Evolutionary conservation across 2,113 vertebrate genomes (phyloP), one percentile per base, ranked within the genome.

Genomic region (Ammodytes marinus): DNA sequence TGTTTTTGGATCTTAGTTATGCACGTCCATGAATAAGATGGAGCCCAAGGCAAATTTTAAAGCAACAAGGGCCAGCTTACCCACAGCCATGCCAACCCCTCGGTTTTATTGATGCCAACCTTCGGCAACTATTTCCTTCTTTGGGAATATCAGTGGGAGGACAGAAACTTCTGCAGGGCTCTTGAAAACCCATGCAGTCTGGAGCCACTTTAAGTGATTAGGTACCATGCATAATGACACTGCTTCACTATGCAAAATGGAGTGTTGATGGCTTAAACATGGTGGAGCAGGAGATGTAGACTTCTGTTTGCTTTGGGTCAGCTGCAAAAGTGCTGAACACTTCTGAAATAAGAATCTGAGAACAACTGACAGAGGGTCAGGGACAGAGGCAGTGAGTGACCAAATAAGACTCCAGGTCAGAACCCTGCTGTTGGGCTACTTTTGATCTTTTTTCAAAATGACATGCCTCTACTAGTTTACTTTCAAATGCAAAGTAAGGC

Each of bases 61-160:
- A 76, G 49, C 57, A 86, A 79, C 68, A 52, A 70, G 74, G 52
- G 70, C 77, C 86, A 89, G 63, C 68, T 79, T 87, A 15, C 42
- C 46, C 53, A 27, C 42, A 35, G 63, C 35, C 15, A 49, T 83
- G 78, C 86, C 88, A 84, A 77, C 72, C 69, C 43, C 27, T 19
- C 5, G 1, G 45, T 40, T 61, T 73, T 60, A 52, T 60, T 66
- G 53, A 69, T 77, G 77, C 85, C 77, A 87, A 82, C 45, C 69
- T n/a, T 63, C 4, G 49, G 69, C 83, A 86, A 65, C 19, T 76
- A 68, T 91, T 87, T 86, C 89, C 90, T 90, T 84, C 35, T 88
- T 86, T 93, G 92, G 89, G 19, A 50, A 82, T 85, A 69, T 68
- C 8, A 69, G 63, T 39, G 6, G 35, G 35, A 47, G 69, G 14